phyloP scores from a whole-genome alignment of 2,797 vertebrate genomes.

The Melanotaenia parkinsoni region DNA sequence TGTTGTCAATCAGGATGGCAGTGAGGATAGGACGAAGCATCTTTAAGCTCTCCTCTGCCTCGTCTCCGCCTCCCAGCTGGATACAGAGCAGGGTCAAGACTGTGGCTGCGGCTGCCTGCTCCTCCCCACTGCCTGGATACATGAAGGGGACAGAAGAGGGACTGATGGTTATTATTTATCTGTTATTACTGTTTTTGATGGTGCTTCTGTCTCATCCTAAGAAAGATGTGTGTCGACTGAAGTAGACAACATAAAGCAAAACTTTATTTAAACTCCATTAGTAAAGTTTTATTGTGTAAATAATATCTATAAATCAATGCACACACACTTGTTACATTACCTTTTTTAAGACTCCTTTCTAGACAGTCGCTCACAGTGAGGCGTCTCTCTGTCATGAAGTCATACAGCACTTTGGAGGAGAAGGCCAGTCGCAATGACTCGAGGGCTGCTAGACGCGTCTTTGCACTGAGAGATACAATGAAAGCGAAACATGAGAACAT shows the following conservation, averaged over 20 bases:
- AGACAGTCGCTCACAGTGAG: constrained; percentile 89
- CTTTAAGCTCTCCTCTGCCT: constrained; percentile 90
- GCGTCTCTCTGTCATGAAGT: constrained; percentile 89
- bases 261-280: neutral
- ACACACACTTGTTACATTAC: constrained; percentile 31
- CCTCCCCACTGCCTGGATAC: constrained; percentile 88
- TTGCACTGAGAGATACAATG: constrained; percentile 62
- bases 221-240: neutral
- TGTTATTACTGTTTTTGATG: constrained; percentile 69
- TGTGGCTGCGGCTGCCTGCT: constrained; percentile 89
- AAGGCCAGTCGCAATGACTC: constrained; percentile 88
- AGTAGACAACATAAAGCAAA: neutral
- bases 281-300: neutral
- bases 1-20: constrained; percentile 85
- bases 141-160: neutral
- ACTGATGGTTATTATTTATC: neutral
- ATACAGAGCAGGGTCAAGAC: constrained; percentile 90
- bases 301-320: neutral
- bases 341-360: constrained; percentile 89
- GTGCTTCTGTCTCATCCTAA: constrained; percentile 81
- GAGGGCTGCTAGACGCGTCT: constrained; percentile 87
- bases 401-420: constrained; percentile 84
- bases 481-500: neutral
- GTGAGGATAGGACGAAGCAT: constrained; percentile 87
- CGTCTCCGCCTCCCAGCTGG: constrained; percentile 90